Evolutionary conservation across 1,140 invertebrate genomes (phyloP).

Genomic region (Psilanteris sp.): DNA sequence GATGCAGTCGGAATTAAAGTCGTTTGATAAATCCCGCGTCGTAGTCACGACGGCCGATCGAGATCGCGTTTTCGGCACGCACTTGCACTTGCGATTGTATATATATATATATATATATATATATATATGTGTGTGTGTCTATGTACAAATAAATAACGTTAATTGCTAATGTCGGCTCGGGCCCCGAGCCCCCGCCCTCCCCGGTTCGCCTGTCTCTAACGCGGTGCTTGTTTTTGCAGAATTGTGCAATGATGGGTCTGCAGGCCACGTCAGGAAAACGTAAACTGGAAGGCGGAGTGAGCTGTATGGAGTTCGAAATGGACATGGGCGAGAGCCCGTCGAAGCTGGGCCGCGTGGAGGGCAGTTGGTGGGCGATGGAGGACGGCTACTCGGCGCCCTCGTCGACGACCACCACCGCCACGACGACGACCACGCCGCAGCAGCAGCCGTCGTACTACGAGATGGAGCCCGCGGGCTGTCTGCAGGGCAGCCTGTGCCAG

Average conservation of each 20-base stretch:
- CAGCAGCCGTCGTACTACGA: conserved; percentile 51
- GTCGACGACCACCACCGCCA: conserved; percentile 60
- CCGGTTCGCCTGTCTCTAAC: too few species aligned
- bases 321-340: conserved; percentile 77
- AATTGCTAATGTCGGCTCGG: too few species aligned
- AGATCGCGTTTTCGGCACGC: too few species aligned
- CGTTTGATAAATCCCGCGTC: too few species aligned
- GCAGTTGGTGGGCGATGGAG: conserved; percentile 79
- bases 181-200: too few species aligned
- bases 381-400: conserved; percentile 70
- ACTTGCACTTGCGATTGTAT: too few species aligned
- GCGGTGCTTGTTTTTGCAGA: conserved; percentile 81
- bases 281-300: conserved; percentile 82
- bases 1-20: too few species aligned
- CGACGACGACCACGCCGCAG: conserved; percentile 45
- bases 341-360: conserved; percentile 76
- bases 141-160: too few species aligned
- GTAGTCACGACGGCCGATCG: too few species aligned
- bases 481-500: conserved; percentile 64
- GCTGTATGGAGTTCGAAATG: conserved; percentile 79
- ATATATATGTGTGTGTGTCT: too few species aligned
- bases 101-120: too few species aligned
- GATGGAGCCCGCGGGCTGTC: conserved; percentile 54
- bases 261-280: conserved; percentile 87
- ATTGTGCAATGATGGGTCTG: conserved; percentile 88